A percentile compares a stretch with the other conserved stretches of the same genome.
Evolutionary conservation across 2,888 invertebrate genomes (phyloP).

Genomic region (Xylophagus ater): DNA sequence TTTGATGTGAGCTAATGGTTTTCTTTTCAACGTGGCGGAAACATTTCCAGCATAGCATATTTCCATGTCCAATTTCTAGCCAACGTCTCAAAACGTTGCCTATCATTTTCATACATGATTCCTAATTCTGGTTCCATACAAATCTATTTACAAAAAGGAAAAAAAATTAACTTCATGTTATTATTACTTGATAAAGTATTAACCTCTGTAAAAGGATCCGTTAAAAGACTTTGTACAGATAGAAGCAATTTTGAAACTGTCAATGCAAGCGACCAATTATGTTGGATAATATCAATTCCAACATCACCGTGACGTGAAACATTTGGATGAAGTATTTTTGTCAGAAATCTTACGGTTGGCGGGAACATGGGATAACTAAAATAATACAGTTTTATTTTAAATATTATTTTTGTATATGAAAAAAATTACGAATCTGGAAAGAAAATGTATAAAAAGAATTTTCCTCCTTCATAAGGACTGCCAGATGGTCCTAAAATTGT

Average conservation of each 20-base stretch:
- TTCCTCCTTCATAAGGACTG: constrained; percentile 88
- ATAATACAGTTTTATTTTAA: constrained; percentile 7
- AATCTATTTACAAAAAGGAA: constrained; percentile 41
- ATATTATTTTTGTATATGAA: neutral
- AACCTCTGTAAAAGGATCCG: constrained; percentile 80
- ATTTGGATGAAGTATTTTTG: constrained; percentile 89
- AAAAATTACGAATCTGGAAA: constrained; percentile 62
- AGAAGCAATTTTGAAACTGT: constrained; percentile 82
- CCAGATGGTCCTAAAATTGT: constrained; percentile 83
- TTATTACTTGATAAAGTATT: no score
- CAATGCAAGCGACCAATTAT: constrained; percentile 92
- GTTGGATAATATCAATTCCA: constrained; percentile 88
- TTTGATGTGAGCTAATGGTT: no score
- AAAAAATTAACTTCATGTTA: no score
- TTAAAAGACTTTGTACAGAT: constrained; percentile 76
- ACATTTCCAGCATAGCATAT: constrained; percentile 73
- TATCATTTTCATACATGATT: constrained; percentile 61
- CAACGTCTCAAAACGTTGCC: constrained; percentile 62
- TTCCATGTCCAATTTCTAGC: constrained; percentile 84
- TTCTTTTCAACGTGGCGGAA: constrained; percentile 34
- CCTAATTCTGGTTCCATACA: constrained; percentile 86
- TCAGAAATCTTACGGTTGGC: constrained; percentile 82
- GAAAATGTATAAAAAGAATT: constrained; percentile 83
- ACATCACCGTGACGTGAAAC: constrained; percentile 91
- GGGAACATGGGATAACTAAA: constrained; percentile 78